Base-by-base conservation (phyloP, 2,797 vertebrate genomes). In the Spondyliosoma cantharus region DNA sequence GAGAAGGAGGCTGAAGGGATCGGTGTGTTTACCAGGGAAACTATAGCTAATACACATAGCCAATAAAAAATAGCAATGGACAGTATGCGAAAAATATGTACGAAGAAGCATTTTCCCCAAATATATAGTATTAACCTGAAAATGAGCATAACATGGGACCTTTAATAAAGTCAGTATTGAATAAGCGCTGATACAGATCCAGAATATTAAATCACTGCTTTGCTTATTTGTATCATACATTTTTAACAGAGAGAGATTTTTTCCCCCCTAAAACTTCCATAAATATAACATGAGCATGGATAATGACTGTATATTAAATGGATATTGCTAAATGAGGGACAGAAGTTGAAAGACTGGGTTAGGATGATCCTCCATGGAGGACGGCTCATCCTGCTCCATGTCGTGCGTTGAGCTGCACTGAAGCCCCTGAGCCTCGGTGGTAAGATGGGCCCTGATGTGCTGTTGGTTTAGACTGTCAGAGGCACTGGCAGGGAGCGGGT, bases 401-500 rank as follows among this genome's bases (percentile, higher is more conserved):
- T 80, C 54, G 60, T 48, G 78, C 89, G 86, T 72, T 87, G 85
- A 81, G 86, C 89, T 72, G 75, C 16, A 69, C 53, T 56, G 78
- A 84, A 80, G 85, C 81, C 82, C 84, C 84, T 61, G 91, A 93
- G 89, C 80, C 71, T 77, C 42, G 76, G 81, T 83, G 84, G 86
- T 73, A 84, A 74, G 88, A 85, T 76, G 83, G 86, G 82, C 89
- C 92, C 83, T 66, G 84, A 90, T 83, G 91, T 78, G 83, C 81
- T 86, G 87, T 90, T 91, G 88, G 91, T 91, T 93, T 91, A 91
- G 74, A 78, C 84, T 74, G 90, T 85, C 85, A 83, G 85, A 87
- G 73, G 69, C 81, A 63, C 85, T 92, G 86, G 85, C 80, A 87
- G 88, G 80, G 83, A 90, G 87, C 43, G 87, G 73, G 91, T 85